phyloP scores from a whole-genome alignment of 2,888 invertebrate genomes.

The Anorthoa munda region DNA sequence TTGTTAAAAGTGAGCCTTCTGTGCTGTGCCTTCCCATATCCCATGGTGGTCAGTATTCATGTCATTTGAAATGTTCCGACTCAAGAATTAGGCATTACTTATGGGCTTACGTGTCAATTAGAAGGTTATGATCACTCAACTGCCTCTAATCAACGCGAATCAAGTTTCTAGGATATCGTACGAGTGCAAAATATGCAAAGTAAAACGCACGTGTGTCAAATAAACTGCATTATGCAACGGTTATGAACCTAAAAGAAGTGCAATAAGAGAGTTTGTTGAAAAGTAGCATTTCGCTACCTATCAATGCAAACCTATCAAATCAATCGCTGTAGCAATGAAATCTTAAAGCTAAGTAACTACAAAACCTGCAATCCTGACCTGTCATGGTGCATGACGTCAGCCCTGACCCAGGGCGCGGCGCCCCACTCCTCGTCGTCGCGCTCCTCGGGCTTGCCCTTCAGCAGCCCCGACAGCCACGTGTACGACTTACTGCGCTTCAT shows the following conservation, averaged over 20 bases:
- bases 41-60: background rate
- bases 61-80: slow-evolving; percentile 5
- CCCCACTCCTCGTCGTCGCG: slow-evolving; percentile 83
- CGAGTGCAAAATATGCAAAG: no score
- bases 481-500: slow-evolving; percentile 89
- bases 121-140: no score
- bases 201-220: background rate
- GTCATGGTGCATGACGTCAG: slow-evolving; percentile 81
- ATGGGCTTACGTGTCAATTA: no score
- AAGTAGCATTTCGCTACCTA: background rate
- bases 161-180: no score
- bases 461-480: slow-evolving; percentile 88
- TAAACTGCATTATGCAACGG: background rate
- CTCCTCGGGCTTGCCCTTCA: slow-evolving; percentile 78
- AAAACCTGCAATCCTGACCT: slow-evolving; percentile 74
- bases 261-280: background rate
- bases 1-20: slow-evolving; percentile 1
- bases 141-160: background rate
- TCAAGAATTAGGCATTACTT: no score
- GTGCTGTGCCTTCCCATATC: background rate
- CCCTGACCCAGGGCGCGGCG: slow-evolving; percentile 83
- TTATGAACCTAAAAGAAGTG: no score
- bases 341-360: background rate
- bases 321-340: background rate
- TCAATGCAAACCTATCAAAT: no score